phyloP scores from a whole-genome alignment of 2,113 vertebrate species.

The Theristicus caerulescens region DNA sequence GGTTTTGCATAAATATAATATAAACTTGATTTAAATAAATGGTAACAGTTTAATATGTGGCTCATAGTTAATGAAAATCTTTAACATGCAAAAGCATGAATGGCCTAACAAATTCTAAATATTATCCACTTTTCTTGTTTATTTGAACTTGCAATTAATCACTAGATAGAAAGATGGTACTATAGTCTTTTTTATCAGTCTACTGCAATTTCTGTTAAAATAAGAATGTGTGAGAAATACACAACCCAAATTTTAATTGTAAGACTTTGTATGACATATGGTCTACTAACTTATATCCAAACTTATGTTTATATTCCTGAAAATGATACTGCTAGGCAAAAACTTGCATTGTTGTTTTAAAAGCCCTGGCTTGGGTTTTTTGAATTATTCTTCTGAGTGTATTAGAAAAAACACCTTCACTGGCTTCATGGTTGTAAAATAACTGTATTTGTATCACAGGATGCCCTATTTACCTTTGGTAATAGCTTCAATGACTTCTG shows the following conservation, averaged over 20 bases:
- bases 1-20: neutral
- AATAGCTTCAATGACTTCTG: constrained; percentile 52
- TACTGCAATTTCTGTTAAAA: neutral
- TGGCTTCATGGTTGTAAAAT: constrained; percentile 19
- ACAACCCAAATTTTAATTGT: neutral
- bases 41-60: neutral
- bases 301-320: neutral
- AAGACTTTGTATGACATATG: neutral
- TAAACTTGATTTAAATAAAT: neutral
- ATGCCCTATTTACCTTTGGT: constrained; percentile 27
- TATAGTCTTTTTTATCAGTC: neutral
- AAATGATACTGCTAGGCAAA: neutral
- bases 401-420: constrained; percentile 27
- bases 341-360: constrained; percentile 1
- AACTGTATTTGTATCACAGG: constrained; percentile 46
- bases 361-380: neutral
- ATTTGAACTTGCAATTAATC: neutral
- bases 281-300: neutral
- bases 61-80: neutral
- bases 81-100: neutral
- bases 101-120: neutral
- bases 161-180: neutral
- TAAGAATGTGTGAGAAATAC: neutral
- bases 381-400: constrained; percentile 3
- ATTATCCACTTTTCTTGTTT: neutral